Base-by-base conservation (phyloP, 2,797 vertebrate genomes). In the Zenarchopterus dispar region DNA sequence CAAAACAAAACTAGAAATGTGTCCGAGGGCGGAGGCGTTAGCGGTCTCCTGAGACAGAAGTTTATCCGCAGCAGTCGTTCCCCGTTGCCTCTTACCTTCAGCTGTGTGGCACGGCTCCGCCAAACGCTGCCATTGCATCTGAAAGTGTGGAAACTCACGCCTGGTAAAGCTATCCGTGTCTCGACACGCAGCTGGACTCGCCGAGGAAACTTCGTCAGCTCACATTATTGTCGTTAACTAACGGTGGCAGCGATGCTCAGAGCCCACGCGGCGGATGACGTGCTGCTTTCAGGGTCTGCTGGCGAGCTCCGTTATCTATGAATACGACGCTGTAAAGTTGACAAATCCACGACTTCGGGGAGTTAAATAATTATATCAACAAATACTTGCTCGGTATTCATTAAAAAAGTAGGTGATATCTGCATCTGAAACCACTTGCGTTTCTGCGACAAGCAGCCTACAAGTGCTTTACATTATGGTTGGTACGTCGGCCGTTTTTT, bases 61-160 rank as follows among this genome's bases (percentile, higher is more conserved):
- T 53, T 62, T 31, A 9, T 21, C 44, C 23, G 8, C 39, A 8
- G 45, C 62, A 70, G 62, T 46, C 53, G 39, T 7, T 33, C 3
- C 4, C n/a, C n/a, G 8, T 8, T 6, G 7, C 9, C 3, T 70
- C 89, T 83, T 90, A 90, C 90, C 89, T 87, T 80, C 5, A 16
- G 43, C 15, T 77, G 66, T 77, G 85, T 21, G 82, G 79, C 75
- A 56, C 75, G 33, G 77, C 62, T 85, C 82, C 78, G 19, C 74
- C 56, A n/a, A 7, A 56, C 45, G 72, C 62, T 75, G 71, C n/a
- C 89, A 91, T 90, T 4, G 44, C 67, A 10, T 77, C 70, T 61
- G 64, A 11, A 73, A 63, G 48, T 72, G 26, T 59, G 43, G 26
- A 61, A 73, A 71, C 24, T 28, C 6, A 8, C 16, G 21, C 18